A percentile compares a stretch with the other conserved stretches of the same genome.
Evolutionary conservation across 2,113 vertebrate genomes (phyloP).

Genomic region (Gracilinanus agilis): DNA sequence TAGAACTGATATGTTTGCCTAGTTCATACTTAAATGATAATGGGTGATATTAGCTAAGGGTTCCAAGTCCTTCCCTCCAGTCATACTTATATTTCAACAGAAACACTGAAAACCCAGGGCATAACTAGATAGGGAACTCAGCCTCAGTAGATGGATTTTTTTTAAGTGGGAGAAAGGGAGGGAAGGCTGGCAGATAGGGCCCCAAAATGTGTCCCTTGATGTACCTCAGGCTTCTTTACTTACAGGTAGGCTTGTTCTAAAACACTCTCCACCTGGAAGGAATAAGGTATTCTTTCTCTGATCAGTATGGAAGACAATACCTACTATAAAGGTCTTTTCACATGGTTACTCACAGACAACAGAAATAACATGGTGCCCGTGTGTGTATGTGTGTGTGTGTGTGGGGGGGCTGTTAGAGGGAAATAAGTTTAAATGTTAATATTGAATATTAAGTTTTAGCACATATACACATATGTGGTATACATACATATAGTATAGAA

Average conservation of each 20-base stretch:
- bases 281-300: background rate
- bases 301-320: background rate
- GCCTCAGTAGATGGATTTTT: background rate
- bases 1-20: conserved; percentile 5
- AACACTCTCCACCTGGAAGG: background rate
- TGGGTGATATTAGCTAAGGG: background rate
- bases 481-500: background rate
- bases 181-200: background rate
- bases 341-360: background rate
- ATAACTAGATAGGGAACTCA: background rate
- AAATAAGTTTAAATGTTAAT: background rate
- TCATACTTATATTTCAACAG: background rate
- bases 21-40: conserved; percentile 11
- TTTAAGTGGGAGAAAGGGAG: background rate
- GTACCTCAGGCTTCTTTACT: background rate
- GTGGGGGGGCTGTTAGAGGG: background rate
- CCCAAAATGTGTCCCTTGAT: background rate
- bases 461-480: background rate
- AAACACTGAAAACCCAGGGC: background rate
- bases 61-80: background rate
- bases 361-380: background rate
- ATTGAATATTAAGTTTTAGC: background rate
- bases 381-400: too few species aligned
- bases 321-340: conserved; percentile 7
- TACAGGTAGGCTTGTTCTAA: background rate